A percentile compares a stretch with the other conserved stretches of the same genome.
phyloP scores from a whole-genome alignment of 2,797 vertebrate species.

The Rhadinocentrus ornatus region DNA sequence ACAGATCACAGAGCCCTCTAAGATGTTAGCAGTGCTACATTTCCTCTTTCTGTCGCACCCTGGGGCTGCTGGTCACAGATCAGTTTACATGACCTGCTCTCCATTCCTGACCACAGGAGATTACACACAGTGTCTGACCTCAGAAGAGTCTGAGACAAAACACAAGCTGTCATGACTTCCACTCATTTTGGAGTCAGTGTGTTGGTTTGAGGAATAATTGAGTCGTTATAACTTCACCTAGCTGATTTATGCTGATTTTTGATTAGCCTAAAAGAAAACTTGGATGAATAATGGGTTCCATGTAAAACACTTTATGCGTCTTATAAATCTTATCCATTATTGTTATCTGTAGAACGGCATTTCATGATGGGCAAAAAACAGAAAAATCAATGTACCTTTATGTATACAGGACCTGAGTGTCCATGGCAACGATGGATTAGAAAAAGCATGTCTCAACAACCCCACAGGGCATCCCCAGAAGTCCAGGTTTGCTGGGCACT shows the following conservation, averaged over 20 bases:
- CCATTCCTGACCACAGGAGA: constrained; percentile 48
- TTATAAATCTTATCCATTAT: background rate
- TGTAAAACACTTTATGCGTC: too few species aligned
- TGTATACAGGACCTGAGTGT: background rate
- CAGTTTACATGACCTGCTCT: constrained; percentile 58
- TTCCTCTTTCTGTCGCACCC: constrained; percentile 54
- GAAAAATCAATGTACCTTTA: background rate
- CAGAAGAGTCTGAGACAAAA: constrained; percentile 26
- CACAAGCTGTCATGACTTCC: constrained; percentile 6
- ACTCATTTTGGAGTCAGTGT: background rate
- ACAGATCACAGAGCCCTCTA: constrained; percentile 47
- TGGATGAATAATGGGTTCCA: too few species aligned
- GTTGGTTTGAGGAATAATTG: background rate
- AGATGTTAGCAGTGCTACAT: constrained; percentile 59
- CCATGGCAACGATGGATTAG: too few species aligned
- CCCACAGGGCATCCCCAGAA: too few species aligned
- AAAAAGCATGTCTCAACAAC: background rate
- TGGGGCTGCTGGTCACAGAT: constrained; percentile 53
- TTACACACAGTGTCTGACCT: constrained; percentile 58
- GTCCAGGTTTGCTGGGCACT: too few species aligned
- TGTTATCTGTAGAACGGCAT: background rate
- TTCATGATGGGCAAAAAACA: background rate
- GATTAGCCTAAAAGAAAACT: background rate
- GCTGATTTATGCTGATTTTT: background rate
- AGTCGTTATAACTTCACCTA: background rate